Evolutionary conservation across 2,797 vertebrate species (phyloP), one percentile per base, ranked within the genome.

Genomic region (Bradypodion pumilum): DNA sequence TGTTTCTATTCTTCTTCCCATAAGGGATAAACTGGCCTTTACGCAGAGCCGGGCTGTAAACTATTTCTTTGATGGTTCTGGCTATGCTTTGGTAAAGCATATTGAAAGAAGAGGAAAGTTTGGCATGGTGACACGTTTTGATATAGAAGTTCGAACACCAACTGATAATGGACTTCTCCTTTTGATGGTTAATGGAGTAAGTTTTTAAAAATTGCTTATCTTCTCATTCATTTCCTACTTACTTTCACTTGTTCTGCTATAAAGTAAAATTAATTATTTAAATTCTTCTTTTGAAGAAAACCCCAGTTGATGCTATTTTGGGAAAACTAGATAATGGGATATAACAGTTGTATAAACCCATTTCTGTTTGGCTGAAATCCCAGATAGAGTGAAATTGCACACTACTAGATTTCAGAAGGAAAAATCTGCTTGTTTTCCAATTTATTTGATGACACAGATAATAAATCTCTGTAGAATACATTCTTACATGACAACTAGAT

Each of bases 31-130:
- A 90, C 84, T 99, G 94, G 98, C 98, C 1, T 99, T 99, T 94
- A 98, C 98, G 65, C 98, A 98, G 95, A 99, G 97, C 72, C 96
- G 98, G 19, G 96, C 98, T 46, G 96, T 97, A 72, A 99, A 97
- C 92, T 99, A 98, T 90, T 97, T 98, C 94, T 99, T 99, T 85
- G 99, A 99, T 80, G 98, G 99, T 63, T 97, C 96, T 6, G 98
- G 99, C 81, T 99, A 97, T 3, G 98, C 98, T 0, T 94, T 99
- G 82, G 97, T 99, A 88, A 97, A 94, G 77, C 96, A 99, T 74
- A 98, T 99, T 68, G 97, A 98, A 60, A 97, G 96, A 88, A 97
- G 98, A 80, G 97, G 97, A 40, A 97, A 95, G 82, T 98, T 98
- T 86, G 96, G 95, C 65, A 95, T 97, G 3, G 98, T 99, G 88